Evolutionary conservation across 2,888 invertebrate species (phyloP).

Genomic region (Matsumyia berberina): DNA sequence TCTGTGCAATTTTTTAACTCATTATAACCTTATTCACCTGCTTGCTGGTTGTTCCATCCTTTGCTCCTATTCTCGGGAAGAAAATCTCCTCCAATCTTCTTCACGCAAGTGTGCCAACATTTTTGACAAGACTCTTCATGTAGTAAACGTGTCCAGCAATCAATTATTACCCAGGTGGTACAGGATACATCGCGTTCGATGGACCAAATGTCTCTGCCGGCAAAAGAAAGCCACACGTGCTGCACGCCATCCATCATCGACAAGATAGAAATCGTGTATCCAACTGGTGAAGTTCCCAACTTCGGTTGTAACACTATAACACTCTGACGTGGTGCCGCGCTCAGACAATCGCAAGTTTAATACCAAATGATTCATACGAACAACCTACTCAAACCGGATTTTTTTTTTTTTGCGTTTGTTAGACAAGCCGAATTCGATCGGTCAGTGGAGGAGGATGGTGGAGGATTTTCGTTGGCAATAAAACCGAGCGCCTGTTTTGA

Average conservation of each 20-base stretch:
- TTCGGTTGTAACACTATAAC: constrained; percentile 22
- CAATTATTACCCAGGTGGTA: constrained; percentile 42
- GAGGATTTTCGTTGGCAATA: constrained; percentile 19
- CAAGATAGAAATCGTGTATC: constrained; percentile 56
- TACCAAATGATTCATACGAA: constrained; percentile 43
- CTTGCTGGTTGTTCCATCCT: constrained; percentile 4
- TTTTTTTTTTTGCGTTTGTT: background rate
- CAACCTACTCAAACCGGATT: constrained; percentile 37
- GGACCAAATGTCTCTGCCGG: constrained; percentile 23
- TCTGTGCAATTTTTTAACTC: background rate
- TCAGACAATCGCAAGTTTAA: constrained; percentile 19
- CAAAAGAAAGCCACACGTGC: constrained; percentile 52
- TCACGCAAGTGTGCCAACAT: constrained; percentile 29
- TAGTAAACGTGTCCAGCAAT: constrained; percentile 25
- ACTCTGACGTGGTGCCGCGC: constrained; percentile 24
- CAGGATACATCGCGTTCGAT: constrained; percentile 47
- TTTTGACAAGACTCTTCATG: constrained; percentile 22
- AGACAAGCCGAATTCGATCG: constrained; percentile 28
- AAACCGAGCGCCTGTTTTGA: constrained; percentile 26
- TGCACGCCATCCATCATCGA: constrained; percentile 65
- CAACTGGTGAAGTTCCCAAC: constrained; percentile 27
- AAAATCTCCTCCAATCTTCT: constrained; percentile 13
- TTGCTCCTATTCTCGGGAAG: background rate
- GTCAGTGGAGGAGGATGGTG: constrained; percentile 23
- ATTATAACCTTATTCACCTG: background rate